Evolutionary conservation across 2,888 invertebrate genomes (phyloP), one percentile per base, ranked within the genome.

Genomic region (Alcis repandata): DNA sequence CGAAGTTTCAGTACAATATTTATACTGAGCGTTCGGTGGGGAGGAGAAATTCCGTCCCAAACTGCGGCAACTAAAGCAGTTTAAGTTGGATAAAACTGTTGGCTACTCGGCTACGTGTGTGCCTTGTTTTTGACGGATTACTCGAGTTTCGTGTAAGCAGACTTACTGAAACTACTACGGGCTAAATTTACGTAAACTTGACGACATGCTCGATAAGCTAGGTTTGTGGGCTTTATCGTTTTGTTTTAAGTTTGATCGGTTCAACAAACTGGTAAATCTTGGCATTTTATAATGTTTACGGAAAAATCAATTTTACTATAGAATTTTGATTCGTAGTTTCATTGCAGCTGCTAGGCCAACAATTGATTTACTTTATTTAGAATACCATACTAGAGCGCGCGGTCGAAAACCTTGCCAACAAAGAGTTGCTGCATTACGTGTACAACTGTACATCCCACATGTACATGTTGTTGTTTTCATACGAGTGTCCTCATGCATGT

Each of bases 101-200:
- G 65, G 65, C 60, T 61, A 66, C 60, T 66, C 72, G 76, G 79
- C 63, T 83, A 79, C 78, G 80, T 81, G 80, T 79, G 63, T 71
- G 82, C 75, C 79, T 78, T 86, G 87, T 85, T 87, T 86, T 85
- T 88, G 88, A 88, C 81, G 85, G 85, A 88, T 88, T 86, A 87
- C 83, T 82, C 20, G 49, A 67, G 61, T 67, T 66, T 59, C 49
- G 65, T 63, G 64, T 63, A 63, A 69, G 67, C 66, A 66, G 61
- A 70, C 72, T 66, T 64, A 49, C 63, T 63, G 54, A 43, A 66
- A 66, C 51, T 52, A 68, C 52, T 61, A 54, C 46, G 43, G 59
- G 43, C 49, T 19, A 60, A 66, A 56, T 65, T 70, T 63, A 54
- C 57, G 19, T 22, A 49, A 51, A 59, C 45, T 70, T 70, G 67